phyloP scores from a whole-genome alignment of 2,888 invertebrate genomes.

The Gastracanthus pulcherrimus region DNA sequence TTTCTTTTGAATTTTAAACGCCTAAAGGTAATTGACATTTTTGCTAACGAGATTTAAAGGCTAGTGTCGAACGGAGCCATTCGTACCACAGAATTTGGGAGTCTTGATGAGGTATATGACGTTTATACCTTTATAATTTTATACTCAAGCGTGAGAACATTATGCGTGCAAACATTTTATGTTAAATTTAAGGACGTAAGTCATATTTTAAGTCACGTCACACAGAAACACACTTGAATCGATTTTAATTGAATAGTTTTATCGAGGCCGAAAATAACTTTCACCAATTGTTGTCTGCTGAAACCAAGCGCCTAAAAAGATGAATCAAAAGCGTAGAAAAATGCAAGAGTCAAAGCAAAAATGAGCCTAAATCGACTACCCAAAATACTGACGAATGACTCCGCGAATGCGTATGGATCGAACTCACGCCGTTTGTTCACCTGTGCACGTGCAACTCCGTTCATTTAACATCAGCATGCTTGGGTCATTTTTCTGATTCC shows the following conservation, averaged over 20 bases:
- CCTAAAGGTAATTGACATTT: not conserved
- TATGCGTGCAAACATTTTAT: not conserved
- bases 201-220: too few species aligned
- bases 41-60: constrained; percentile 77
- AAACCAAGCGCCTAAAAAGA: too few species aligned
- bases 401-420: too few species aligned
- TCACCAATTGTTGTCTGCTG: too few species aligned
- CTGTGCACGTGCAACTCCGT: not conserved
- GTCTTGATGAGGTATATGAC: constrained; percentile 74
- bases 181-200: not conserved
- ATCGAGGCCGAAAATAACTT: constrained; percentile 7
- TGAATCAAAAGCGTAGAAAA: too few species aligned
- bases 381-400: constrained; percentile 56
- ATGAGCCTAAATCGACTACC: too few species aligned
- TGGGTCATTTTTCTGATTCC: constrained; percentile 51
- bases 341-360: too few species aligned
- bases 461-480: constrained; percentile 6
- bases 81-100: constrained; percentile 75
- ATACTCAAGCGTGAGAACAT: not conserved
- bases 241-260: not conserved
- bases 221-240: not conserved
- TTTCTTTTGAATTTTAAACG: not conserved
- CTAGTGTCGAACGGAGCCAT: constrained; percentile 68
- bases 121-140: constrained; percentile 34
- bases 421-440: too few species aligned